Evolutionary conservation across 2,797 vertebrate species (phyloP).

Genomic region (Lacerta agilis): DNA sequence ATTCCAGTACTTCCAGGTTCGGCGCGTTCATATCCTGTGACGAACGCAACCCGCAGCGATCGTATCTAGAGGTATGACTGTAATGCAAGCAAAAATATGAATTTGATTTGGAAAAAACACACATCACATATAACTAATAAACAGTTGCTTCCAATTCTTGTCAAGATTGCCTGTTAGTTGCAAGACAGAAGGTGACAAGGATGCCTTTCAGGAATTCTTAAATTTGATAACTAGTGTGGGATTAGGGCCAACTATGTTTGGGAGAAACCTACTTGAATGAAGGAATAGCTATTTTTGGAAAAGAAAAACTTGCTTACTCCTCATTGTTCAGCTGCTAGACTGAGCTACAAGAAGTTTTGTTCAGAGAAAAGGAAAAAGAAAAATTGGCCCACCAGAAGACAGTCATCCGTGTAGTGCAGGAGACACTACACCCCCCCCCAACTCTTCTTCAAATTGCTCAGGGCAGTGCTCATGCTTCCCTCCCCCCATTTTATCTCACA

Average conservation of each 20-base stretch:
- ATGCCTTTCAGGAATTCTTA: neutral
- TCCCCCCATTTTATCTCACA: neutral
- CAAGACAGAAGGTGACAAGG: neutral
- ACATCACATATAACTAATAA: no score
- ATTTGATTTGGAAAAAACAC: no score
- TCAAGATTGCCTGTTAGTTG: neutral
- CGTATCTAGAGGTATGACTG: no score
- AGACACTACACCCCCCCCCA: neutral
- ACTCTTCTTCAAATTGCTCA: neutral
- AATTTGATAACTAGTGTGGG: neutral
- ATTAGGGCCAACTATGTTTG: neutral
- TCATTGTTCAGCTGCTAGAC: neutral
- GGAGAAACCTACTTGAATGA: neutral
- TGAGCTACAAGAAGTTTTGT: neutral
- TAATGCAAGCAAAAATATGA: no score
- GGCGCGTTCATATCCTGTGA: no score
- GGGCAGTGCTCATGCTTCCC: neutral
- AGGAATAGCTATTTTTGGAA: neutral
- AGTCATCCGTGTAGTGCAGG: neutral
- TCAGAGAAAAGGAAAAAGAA: neutral
- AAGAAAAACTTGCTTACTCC: neutral
- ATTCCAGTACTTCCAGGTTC: no score
- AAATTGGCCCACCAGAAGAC: neutral
- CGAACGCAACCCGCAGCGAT: no score
- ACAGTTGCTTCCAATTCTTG: neutral